Conservation (phyloP, 1,140 invertebrate genomes). For the Pinna nobilis region DNA sequence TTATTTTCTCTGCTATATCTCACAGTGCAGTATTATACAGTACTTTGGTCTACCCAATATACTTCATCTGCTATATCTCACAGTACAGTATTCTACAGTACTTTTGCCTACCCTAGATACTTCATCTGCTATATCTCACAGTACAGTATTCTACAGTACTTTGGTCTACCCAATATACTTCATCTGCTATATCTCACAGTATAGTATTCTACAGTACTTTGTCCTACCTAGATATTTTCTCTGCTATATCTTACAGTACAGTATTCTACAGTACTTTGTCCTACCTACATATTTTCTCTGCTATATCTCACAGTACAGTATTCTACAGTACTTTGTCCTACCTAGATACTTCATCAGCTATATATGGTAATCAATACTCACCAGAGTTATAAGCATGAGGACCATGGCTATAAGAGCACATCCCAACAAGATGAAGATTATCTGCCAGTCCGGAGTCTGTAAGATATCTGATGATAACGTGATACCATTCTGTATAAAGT, state of each 20-base stretch:
- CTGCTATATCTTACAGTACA: background rate
- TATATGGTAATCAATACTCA: constrained; percentile 35
- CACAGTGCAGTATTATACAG: too few relatives aligned
- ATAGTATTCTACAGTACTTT: too few relatives aligned
- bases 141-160: too few relatives aligned
- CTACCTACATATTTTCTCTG: background rate
- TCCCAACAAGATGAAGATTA: constrained; percentile 67
- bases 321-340: background rate
- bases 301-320: background rate
- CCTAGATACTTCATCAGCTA: background rate
- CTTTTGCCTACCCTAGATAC: too few relatives aligned
- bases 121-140: too few relatives aligned
- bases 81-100: too few relatives aligned
- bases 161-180: too few relatives aligned
- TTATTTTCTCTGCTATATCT: too few relatives aligned
- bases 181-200: too few relatives aligned
- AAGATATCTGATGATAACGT: constrained; percentile 65
- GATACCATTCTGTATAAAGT: constrained; percentile 65
- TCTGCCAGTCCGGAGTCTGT: constrained; percentile 69
- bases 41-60: too few relatives aligned
- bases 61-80: too few relatives aligned
- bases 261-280: background rate
- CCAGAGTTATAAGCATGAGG: constrained; percentile 67
- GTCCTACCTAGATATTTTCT: background rate
- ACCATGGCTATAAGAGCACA: constrained; percentile 62